Evolutionary conservation across 2,888 invertebrate genomes (phyloP).

Genomic region (Carterocephalus palaemon): DNA sequence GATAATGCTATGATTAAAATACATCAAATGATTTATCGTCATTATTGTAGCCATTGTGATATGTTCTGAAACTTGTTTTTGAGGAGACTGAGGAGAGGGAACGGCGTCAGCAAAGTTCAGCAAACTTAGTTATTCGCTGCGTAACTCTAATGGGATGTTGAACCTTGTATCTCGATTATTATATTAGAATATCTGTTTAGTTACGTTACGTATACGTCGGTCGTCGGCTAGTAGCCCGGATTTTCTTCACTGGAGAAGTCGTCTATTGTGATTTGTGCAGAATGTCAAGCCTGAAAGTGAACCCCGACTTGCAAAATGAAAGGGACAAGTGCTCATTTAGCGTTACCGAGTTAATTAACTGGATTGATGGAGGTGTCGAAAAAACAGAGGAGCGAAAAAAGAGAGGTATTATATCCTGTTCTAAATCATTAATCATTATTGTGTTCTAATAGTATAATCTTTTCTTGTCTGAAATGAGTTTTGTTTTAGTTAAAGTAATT

Average conservation of each 20-base stretch:
- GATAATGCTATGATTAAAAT: too few relatives aligned
- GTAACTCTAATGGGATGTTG: too few relatives aligned
- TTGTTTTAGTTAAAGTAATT: too few relatives aligned
- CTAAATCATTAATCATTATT: not conserved
- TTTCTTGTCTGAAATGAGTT: too few relatives aligned
- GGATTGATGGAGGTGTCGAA: conserved; percentile 87
- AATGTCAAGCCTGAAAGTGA: conserved; percentile 65
- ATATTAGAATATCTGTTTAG: too few relatives aligned
- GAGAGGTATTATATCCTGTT: conserved; percentile 50
- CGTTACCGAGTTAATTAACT: conserved; percentile 85
- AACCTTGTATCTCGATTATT: too few relatives aligned
- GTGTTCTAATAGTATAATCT: too few relatives aligned
- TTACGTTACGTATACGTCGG: too few relatives aligned
- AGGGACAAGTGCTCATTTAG: conserved; percentile 87
- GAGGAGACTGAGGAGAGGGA: not conserved
- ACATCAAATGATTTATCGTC: too few relatives aligned
- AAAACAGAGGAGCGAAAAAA: conserved; percentile 84
- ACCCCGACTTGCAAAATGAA: conserved; percentile 85
- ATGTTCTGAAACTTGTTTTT: not conserved
- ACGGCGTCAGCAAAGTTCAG: not conserved
- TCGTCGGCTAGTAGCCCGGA: conserved; percentile 5
- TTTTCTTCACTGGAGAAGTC: conserved; percentile 7
- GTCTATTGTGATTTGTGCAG: conserved; percentile 27
- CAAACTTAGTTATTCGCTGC: too few relatives aligned
- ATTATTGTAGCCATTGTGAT: too few relatives aligned